phyloP scores from a whole-genome alignment of 2,888 invertebrate genomes.

The Melieria omissa region DNA sequence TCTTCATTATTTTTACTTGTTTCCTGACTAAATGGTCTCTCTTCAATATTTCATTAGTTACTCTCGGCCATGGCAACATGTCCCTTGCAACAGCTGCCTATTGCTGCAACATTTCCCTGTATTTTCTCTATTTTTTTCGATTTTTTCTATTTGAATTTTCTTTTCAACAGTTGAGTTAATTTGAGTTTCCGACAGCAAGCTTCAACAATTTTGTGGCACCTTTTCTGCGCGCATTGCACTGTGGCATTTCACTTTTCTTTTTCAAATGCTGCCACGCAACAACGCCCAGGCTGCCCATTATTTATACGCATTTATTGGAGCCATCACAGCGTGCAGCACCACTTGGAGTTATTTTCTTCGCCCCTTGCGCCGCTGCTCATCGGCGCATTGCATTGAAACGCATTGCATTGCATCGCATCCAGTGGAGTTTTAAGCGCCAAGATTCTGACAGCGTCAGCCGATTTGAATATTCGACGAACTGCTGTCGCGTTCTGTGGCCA shows the following conservation, averaged over 20 bases:
- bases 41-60: no score
- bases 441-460: constrained; percentile 22
- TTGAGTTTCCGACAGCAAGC: no score
- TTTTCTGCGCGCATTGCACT: not conserved
- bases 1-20: no score
- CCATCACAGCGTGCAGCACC: constrained; percentile 26
- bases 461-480: not conserved
- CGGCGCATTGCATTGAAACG: not conserved
- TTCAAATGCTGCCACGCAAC: constrained; percentile 12
- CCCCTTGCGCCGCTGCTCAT: not conserved
- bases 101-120: no score
- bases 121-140: no score
- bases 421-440: constrained; percentile 45
- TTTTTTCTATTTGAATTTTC: no score
- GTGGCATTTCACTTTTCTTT: not conserved
- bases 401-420: constrained; percentile 25
- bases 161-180: no score
- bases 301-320: constrained; percentile 38
- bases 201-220: no score
- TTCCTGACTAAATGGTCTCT: no score
- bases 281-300: constrained; percentile 32
- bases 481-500: no score
- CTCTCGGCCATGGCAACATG: no score
- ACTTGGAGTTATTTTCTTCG: not conserved
- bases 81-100: no score